These are phyloP conservation scores for Artemia franciscana DNA, from an alignment of 1,140 invertebrate genomes.

Conservation along the genomic window DNA sequence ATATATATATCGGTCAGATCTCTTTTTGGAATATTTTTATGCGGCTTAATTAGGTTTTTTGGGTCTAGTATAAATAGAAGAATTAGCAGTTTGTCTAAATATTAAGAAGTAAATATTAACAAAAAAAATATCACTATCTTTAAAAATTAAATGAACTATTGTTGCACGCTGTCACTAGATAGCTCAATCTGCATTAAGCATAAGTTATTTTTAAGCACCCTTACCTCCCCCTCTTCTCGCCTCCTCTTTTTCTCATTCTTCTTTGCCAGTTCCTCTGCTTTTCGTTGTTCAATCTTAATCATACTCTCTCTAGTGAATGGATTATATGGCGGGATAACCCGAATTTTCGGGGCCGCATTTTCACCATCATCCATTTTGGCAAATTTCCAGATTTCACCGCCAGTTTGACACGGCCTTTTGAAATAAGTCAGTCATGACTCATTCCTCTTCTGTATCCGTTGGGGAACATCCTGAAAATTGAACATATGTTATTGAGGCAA, in stretches of 20 bases:
- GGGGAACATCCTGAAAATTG: neutral
- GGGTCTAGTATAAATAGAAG: neutral
- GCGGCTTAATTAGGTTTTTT: neutral
- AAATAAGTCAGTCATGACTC: neutral
- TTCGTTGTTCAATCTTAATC: constrained; percentile 70
- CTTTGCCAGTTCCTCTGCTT: constrained; percentile 79
- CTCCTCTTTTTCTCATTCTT: constrained; percentile 87
- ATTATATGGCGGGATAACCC: constrained; percentile 35
- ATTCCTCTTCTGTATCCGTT: neutral
- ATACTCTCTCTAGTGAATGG: constrained; percentile 91
- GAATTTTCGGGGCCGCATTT: neutral
- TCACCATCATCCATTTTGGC: constrained; percentile 3
- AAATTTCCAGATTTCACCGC: constrained; percentile 2
- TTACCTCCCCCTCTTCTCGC: constrained; percentile 78
- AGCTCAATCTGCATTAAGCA: neutral
- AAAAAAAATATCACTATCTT: neutral
- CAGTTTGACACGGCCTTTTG: neutral
- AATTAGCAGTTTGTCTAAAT: neutral
- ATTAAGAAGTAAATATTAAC: neutral
- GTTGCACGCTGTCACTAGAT: neutral
- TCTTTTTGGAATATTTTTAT: too few relatives aligned
- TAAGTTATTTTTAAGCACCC: constrained; percentile 1
- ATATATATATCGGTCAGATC: too few relatives aligned
- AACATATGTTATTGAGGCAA: neutral
- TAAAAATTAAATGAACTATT: neutral